Percentiles rank a stretch among this genome's conserved stretches.
phyloP scores from a whole-genome alignment of 2,888 invertebrate species.

The Melieria omissa region DNA sequence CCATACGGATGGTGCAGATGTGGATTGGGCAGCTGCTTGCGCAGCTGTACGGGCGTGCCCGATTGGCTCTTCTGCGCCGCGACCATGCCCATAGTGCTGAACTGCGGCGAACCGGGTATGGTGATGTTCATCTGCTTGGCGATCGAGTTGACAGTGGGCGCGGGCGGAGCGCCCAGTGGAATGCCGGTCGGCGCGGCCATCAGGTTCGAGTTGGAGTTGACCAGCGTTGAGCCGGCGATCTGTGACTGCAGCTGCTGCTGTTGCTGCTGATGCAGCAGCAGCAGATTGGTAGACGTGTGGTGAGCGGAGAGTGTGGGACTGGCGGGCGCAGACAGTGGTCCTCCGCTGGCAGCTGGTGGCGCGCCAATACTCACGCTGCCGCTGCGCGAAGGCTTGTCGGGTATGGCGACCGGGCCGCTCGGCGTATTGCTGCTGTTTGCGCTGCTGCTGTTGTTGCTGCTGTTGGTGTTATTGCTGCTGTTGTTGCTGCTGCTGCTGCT shows the following conservation, averaged over 20 bases:
- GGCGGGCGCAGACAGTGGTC: conserved; percentile 29
- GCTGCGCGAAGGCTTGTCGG: conserved; percentile 57
- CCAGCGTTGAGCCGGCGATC: conserved; percentile 57
- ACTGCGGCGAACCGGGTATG: conserved; percentile 58
- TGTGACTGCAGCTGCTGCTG: conserved; percentile 59
- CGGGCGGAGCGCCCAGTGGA: conserved; percentile 59
- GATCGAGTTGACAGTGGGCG: conserved; percentile 61
- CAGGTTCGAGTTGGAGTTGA: conserved; percentile 59
- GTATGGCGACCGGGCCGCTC: conserved; percentile 48
- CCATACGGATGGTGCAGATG: conserved; percentile 62
- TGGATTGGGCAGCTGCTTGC: conserved; percentile 65
- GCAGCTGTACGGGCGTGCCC: conserved; percentile 63
- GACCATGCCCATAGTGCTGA: conserved; percentile 60
- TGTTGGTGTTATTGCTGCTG: conserved; percentile 66
- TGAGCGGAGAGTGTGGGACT: conserved; percentile 26
- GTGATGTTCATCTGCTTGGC: conserved; percentile 63
- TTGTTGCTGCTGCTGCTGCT: conserved; percentile 53
- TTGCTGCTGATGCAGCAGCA: conserved; percentile 50
- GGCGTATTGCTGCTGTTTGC: conserved; percentile 36
- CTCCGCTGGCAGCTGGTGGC: conserved; percentile 27
- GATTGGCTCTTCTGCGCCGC: conserved; percentile 55
- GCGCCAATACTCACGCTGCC: conserved; percentile 40
- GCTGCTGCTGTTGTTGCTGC: conserved; percentile 46
- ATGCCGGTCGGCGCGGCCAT: conserved; percentile 49
- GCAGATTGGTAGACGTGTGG: conserved; percentile 38